Percentiles rank a stretch among this genome's conserved stretches.
phyloP scores from a whole-genome alignment of 2,113 vertebrate genomes.

The Pelobates fuscus region DNA sequence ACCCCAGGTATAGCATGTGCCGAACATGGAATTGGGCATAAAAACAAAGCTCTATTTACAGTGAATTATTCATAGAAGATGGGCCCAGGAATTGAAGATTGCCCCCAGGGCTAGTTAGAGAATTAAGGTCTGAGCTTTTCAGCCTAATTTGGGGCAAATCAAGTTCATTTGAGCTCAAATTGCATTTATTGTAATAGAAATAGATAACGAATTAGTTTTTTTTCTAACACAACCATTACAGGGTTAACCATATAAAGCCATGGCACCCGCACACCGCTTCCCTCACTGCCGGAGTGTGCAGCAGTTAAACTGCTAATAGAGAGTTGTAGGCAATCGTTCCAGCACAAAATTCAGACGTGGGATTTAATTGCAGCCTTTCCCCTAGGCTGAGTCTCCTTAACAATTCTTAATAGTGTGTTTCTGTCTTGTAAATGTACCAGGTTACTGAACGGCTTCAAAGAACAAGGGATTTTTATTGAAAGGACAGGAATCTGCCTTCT shows the following conservation, averaged over 20 bases:
- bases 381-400: constrained; percentile 5
- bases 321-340: neutral
- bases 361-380: constrained; percentile 4
- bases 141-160: too few relatives aligned
- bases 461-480: neutral
- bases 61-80: too few relatives aligned
- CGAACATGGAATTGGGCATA: too few relatives aligned
- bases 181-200: too few relatives aligned
- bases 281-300: neutral
- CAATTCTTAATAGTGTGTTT: constrained; percentile 9
- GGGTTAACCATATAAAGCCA: neutral
- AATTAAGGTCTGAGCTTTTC: too few relatives aligned
- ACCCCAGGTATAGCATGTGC: too few relatives aligned
- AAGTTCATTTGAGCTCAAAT: neutral
- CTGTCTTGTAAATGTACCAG: constrained; percentile 18
- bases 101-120: too few relatives aligned
- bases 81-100: too few relatives aligned
- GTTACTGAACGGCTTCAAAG: neutral
- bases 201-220: too few relatives aligned
- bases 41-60: too few relatives aligned
- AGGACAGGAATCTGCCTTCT: neutral
- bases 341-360: neutral
- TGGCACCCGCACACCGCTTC: neutral
- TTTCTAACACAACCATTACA: too few relatives aligned
- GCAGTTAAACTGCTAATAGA: neutral